Conservation (phyloP, 2,113 vertebrate genomes). For the Melanocharis versteri region DNA sequence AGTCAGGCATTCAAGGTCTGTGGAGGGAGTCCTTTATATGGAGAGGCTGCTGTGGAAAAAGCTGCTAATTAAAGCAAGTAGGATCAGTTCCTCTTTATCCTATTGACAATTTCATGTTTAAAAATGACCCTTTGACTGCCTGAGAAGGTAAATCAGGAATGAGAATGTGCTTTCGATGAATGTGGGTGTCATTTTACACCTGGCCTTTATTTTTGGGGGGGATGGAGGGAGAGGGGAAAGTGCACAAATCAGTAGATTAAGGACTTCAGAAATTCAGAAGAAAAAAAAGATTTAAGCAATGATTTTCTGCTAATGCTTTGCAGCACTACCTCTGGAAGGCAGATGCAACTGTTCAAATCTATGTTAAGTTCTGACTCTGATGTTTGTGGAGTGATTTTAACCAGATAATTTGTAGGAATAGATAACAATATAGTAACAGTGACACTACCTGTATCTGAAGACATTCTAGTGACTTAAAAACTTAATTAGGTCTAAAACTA, state of each 20-base stretch:
- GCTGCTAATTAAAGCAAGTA: background rate
- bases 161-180: background rate
- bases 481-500: background rate
- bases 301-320: background rate
- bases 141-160: background rate
- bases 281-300: background rate
- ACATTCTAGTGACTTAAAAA: background rate
- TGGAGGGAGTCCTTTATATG: background rate
- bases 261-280: background rate
- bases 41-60: background rate
- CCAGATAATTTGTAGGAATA: background rate
- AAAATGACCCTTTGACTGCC: constrained; percentile 17
- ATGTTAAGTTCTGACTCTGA: background rate
- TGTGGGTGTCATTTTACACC: background rate
- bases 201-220: background rate
- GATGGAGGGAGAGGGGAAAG: accelerated
- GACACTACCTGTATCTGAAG: background rate
- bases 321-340: background rate
- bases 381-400: background rate
- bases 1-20: background rate
- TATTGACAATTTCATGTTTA: constrained; percentile 25
- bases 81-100: constrained; percentile 22
- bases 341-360: background rate
- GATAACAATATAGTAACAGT: background rate
- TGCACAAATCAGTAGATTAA: background rate